Evolutionary conservation across 2,113 vertebrate species (phyloP).

Genomic region (Salvelinus fontinalis): DNA sequence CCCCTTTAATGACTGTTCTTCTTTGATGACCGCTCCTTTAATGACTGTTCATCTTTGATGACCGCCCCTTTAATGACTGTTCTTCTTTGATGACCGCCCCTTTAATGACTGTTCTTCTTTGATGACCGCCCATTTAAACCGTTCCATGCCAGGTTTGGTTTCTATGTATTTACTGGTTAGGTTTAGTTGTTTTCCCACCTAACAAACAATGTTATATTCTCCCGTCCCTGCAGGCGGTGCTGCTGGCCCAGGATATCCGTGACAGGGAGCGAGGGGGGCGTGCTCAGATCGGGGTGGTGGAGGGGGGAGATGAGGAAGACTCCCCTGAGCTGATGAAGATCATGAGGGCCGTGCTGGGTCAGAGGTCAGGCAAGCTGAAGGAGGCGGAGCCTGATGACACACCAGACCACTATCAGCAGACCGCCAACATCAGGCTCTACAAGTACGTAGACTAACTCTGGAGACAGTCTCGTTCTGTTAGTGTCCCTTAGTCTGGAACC

Average conservation of each 20-base stretch:
- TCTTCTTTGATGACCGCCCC: no score
- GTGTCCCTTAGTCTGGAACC: no score
- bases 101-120: no score
- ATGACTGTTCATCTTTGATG: no score
- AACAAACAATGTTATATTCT: background rate
- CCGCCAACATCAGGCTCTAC: slow-evolving; percentile 78
- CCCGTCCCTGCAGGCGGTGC: slow-evolving; percentile 70
- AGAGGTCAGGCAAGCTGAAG: slow-evolving; percentile 68
- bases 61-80: no score
- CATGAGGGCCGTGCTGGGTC: slow-evolving; percentile 81
- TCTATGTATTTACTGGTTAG: no score
- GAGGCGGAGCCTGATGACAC: slow-evolving; percentile 67
- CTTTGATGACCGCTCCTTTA: no score
- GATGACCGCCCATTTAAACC: no score
- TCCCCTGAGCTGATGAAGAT: slow-evolving; percentile 82
- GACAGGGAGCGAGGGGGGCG: slow-evolving; percentile 85
- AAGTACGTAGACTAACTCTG: slow-evolving; percentile 67
- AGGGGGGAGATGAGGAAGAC: slow-evolving; percentile 73
- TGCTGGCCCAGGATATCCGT: slow-evolving; percentile 85
- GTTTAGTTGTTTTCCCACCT: no score
- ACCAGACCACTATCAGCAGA: slow-evolving; percentile 67
- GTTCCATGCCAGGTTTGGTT: no score
- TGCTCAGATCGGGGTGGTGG: slow-evolving; percentile 82
- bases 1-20: no score
- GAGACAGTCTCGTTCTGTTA: no score